These are phyloP conservation scores for Neopelma chrysocephalum DNA, from an alignment of 2,797 vertebrate species.

Conservation along the genomic window DNA sequence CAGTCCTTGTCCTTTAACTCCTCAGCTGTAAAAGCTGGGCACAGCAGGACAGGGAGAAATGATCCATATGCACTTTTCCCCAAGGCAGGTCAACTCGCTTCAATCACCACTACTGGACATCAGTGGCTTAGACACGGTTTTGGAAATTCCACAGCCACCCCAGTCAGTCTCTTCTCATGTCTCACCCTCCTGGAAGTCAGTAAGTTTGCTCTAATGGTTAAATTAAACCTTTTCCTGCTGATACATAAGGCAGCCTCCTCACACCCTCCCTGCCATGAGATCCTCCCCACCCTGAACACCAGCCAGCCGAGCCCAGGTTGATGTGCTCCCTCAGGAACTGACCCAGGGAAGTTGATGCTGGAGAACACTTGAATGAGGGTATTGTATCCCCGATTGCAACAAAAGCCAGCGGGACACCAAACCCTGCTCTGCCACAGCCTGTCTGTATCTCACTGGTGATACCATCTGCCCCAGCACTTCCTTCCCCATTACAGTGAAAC, in stretches of 20 bases:
- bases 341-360: background rate
- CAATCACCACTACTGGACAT: background rate
- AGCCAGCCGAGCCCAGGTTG: background rate
- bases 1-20: background rate
- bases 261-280: background rate
- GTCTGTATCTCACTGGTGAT: background rate
- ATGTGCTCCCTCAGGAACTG: rapidly evolving
- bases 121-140: background rate
- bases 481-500: background rate
- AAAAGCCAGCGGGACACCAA: background rate
- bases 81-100: background rate
- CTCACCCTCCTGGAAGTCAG: background rate
- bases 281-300: rapidly evolving
- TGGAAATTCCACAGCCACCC: background rate
- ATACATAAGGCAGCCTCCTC: background rate
- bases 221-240: background rate
- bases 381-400: background rate
- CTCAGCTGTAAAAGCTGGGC: background rate
- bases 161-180: background rate
- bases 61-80: background rate
- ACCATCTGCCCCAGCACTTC: background rate
- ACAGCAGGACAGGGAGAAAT: background rate
- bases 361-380: background rate
- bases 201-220: background rate
- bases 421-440: background rate